These are phyloP conservation scores for Phyto melanocephala DNA, from an alignment of 2,888 invertebrate species.

Conservation along the genomic window DNA sequence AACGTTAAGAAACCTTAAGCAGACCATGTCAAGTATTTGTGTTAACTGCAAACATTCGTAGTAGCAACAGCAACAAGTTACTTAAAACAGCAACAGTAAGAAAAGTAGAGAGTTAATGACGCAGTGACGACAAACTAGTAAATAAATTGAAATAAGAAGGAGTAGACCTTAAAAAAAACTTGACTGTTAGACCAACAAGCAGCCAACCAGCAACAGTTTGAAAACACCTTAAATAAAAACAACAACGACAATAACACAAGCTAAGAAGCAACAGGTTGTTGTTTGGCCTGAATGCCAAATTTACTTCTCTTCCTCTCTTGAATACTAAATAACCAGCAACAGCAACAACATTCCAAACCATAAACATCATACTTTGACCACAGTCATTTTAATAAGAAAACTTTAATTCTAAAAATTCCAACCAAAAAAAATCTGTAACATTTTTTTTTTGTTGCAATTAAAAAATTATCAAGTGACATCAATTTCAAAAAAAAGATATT, in stretches of 20 bases:
- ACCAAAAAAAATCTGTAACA: slow-evolving; percentile 31
- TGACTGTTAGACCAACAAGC: background rate
- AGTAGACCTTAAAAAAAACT: background rate
- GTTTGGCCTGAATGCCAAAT: background rate
- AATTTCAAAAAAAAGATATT: slow-evolving; percentile 13
- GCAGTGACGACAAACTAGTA: slow-evolving; percentile 55
- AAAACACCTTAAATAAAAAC: slow-evolving; percentile 6
- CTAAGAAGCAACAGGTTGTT: slow-evolving; percentile 54
- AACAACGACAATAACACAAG: slow-evolving; percentile 58
- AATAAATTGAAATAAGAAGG: slow-evolving; percentile 71
- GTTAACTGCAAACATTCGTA: slow-evolving; percentile 46
- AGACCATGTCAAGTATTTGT: slow-evolving; percentile 61
- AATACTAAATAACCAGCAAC: slow-evolving; percentile 42
- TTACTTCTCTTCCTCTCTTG: slow-evolving; percentile 12
- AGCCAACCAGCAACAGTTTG: slow-evolving; percentile 11
- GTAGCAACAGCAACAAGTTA: background rate
- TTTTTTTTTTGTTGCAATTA: background rate
- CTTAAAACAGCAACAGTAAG: slow-evolving; percentile 22
- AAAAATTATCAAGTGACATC: slow-evolving; percentile 39
- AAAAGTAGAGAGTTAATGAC: slow-evolving; percentile 50
- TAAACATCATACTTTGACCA: slow-evolving; percentile 27
- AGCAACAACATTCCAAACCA: slow-evolving; percentile 47
- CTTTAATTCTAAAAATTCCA: background rate
- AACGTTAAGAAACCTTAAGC: slow-evolving; percentile 58
- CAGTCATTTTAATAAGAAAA: slow-evolving; percentile 7